phyloP scores from a whole-genome alignment of 35 echinoderm and acorn worm genomes.

The Ptychodera flava region DNA sequence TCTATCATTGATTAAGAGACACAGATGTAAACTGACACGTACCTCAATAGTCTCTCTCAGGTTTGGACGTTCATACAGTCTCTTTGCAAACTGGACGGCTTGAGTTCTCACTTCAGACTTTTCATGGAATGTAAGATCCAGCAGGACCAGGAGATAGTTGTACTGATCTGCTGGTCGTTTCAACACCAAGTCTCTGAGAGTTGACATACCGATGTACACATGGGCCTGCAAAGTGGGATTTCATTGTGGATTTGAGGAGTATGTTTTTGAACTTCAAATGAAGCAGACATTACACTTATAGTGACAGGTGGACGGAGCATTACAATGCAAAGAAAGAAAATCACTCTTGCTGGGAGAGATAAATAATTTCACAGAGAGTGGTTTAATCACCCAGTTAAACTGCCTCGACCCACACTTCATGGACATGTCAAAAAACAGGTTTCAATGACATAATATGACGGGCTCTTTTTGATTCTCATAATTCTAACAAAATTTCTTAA shows the following conservation, averaged over 20 bases:
- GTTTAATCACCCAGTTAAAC: too few relatives aligned
- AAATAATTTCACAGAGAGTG: too few relatives aligned
- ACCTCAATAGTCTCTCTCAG: conserved; percentile 83
- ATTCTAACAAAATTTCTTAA: too few relatives aligned
- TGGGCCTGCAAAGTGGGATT: conserved; percentile 43
- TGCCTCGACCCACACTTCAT: too few relatives aligned
- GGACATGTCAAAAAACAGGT: too few relatives aligned
- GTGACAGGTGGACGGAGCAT: too few relatives aligned
- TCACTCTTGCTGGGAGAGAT: too few relatives aligned
- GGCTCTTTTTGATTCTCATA: too few relatives aligned
- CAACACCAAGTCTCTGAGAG: conserved; percentile 82
- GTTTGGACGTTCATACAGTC: conserved; percentile 80
- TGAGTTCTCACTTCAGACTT: conserved; percentile 88
- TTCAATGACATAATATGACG: too few relatives aligned
- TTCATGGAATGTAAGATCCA: conserved; percentile 75
- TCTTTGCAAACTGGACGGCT: conserved; percentile 87
- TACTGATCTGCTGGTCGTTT: conserved; percentile 74
- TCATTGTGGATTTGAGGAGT: neutral
- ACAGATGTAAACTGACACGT: neutral
- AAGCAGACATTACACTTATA: too few relatives aligned
- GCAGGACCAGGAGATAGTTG: conserved; percentile 62
- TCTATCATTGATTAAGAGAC: neutral
- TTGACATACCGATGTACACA: conserved; percentile 88
- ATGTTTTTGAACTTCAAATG: too few relatives aligned
- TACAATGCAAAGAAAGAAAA: too few relatives aligned